phyloP scores from a whole-genome alignment of 2,797 vertebrate genomes.

The Spheniscus humboldti region DNA sequence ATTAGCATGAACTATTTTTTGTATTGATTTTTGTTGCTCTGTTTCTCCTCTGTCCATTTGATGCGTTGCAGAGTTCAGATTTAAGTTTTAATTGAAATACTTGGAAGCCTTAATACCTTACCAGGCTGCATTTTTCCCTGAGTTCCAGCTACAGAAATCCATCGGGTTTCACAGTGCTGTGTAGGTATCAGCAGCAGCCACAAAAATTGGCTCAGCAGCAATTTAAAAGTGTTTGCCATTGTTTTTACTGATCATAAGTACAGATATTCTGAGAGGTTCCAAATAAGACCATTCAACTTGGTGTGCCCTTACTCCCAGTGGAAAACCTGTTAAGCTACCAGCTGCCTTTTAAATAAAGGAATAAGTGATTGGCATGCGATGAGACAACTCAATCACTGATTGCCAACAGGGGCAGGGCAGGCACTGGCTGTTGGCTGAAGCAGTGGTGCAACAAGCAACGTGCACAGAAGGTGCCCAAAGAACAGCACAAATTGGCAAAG shows the following conservation, averaged over 20 bases:
- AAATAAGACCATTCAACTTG: not conserved
- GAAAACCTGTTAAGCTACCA: not conserved
- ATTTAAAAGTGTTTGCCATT: not conserved
- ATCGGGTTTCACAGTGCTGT: not conserved
- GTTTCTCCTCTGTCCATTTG: not conserved
- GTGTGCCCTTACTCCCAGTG: not conserved
- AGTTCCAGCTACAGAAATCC: not conserved
- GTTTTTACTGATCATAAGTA: not conserved
- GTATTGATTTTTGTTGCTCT: constrained; percentile 17
- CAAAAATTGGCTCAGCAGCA: not conserved
- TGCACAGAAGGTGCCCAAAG: not conserved
- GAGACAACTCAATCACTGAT: not conserved
- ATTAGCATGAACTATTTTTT: constrained; percentile 38
- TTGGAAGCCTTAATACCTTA: not conserved
- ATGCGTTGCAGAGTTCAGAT: not conserved
- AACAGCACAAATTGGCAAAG: not conserved
- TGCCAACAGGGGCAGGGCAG: not conserved
- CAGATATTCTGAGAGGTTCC: not conserved
- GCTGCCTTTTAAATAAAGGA: not conserved
- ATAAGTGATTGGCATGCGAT: not conserved
- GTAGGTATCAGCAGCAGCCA: not conserved
- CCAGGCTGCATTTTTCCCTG: not conserved
- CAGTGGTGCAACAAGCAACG: rapidly evolving
- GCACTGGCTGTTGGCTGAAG: not conserved
- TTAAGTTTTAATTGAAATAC: constrained; percentile 42